Percentiles rank a stretch among this genome's conserved stretches.
phyloP scores from a whole-genome alignment of 2,113 vertebrate genomes.

The Cinclus mexicanus region DNA sequence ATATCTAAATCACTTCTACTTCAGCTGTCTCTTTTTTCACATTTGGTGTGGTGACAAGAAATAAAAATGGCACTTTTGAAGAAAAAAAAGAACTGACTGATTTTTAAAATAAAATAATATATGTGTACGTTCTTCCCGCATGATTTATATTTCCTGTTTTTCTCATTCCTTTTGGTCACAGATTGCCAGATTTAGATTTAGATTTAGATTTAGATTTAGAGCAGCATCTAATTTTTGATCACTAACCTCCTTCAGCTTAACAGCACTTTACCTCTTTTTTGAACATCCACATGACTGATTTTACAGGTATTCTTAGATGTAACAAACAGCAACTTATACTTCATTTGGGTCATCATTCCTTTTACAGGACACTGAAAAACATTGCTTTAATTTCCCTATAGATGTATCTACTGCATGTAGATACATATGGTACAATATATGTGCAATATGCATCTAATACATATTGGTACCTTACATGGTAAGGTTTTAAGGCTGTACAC shows the following conservation, averaged over 20 bases:
- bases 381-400: neutral
- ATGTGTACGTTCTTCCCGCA: neutral
- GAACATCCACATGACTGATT: neutral
- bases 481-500: neutral
- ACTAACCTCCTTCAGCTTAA: neutral
- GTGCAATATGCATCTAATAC: neutral
- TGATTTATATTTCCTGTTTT: neutral
- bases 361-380: neutral
- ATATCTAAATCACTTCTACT: neutral
- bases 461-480: neutral
- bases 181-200: neutral
- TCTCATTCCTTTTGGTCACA: neutral
- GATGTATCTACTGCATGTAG: neutral
- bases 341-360: neutral
- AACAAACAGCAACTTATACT: neutral
- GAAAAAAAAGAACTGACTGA: neutral
- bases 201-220: neutral
- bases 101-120: neutral
- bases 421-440: too few species aligned
- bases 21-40: neutral
- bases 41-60: neutral
- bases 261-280: neutral
- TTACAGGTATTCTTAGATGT: neutral
- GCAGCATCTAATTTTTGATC: neutral
- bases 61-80: conserved; percentile 6